Base-by-base conservation (phyloP, 1,140 invertebrate species). In the Micrasema longulum region DNA sequence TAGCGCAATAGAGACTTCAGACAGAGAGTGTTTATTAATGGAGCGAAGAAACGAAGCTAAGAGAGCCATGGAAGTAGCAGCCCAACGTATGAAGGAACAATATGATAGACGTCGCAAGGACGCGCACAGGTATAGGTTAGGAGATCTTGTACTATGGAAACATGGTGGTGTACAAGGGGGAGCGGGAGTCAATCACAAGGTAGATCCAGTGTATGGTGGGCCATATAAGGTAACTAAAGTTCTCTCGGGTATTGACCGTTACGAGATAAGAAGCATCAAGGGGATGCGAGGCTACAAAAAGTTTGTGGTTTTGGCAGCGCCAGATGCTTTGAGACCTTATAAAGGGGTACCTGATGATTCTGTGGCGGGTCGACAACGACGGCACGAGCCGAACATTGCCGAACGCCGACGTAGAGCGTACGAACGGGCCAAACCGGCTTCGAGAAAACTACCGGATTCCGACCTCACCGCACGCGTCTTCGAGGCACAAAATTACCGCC, bases 241-340 rank as follows among this genome's bases (percentile, higher is more conserved):
- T 10, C 10, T 22, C 1, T 6, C 18, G 9, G 20, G 23, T 22
- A 52, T 52, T 52, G 48, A 52, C 23, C 48, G 18, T 1, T 6
- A 52, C 9, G 6, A 20, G 16, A 52, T 52, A 0, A 22, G 48
- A 20, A 52, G 48, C 9, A 23, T 52, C 20, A 52, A 52, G 22
- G 18, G 48, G 6, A 20, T 52, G 48, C 18, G 48, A 18, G 48
- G 48, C 48, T 52, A 52, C 23, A 22, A 52, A 22, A 52, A 52
- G 48, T 52, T 22, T n/a, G 10, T 0, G 20, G 18, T 22, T 20
- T 0, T 52, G 18, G 3, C 23, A 12, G 7, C 18, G 5, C 18
- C 18, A 5, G 48, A 23, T 22, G 16, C 48, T 9, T 3, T 52
- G 16, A 22, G 48, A 12, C 48, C 48, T 20, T 52, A 52, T 9